Evolutionary conservation across 2,797 vertebrate genomes (phyloP), one percentile per base, ranked within the genome.

Genomic region (Manis javanica): DNA sequence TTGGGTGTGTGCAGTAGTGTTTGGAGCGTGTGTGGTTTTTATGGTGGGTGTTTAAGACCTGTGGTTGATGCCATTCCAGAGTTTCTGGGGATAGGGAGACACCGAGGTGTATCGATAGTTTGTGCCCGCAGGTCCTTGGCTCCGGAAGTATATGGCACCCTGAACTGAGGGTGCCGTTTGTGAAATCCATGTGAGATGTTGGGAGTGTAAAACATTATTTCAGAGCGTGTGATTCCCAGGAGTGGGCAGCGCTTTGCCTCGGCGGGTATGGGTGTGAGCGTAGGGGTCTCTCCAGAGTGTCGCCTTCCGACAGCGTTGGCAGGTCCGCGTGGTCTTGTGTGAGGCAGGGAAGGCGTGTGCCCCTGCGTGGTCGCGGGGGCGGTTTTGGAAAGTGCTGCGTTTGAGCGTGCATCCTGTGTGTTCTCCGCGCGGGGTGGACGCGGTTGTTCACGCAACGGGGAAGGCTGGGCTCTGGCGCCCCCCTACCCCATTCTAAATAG

Each of bases 1-100:
- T 94, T 96, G 97, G 97, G 97, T 96, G 97, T 93, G 90, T 97
- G 94, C 94, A 23, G 71, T 89, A 77, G 94, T 92, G 96, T 97
- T 94, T 84, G 91, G 95, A 90, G 94, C 34, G 85, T 90, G 82
- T 86, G 86, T 91, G 96, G 74, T 74, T 97, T 96, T 95, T 84
- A 63, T 85, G 86, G 97, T 96, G 92, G 95, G 91, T 89, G 79
- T 91, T 92, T 82, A 69, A 74, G 90, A 85, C 71, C 64, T 84
- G 69, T 86, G 82, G 92, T 57, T 87, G 94, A 79, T 95, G 95
- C 61, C 94, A 51, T 82, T 94, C 37, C 55, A 84, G 84, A 68
- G 66, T 91, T 78, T 42, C 68, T 26, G 89, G 31, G 79, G 69
- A 31, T 55, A 72, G 85, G 77, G 81, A 78, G 59, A 79, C 77